phyloP scores from a whole-genome alignment of 2,888 invertebrate genomes.

The Dicyrtoma fusca region DNA sequence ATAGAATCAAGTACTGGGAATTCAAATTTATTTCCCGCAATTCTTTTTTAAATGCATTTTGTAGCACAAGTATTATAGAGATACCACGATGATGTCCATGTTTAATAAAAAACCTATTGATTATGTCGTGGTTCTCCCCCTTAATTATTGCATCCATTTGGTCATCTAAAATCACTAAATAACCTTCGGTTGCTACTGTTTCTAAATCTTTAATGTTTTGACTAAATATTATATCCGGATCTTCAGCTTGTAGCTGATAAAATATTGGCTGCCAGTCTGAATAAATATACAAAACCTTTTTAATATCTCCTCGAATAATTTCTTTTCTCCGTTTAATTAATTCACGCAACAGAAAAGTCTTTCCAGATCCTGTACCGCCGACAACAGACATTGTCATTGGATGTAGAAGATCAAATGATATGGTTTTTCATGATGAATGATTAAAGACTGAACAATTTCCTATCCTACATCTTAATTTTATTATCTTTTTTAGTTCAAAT shows the following conservation, averaged over 20 bases:
- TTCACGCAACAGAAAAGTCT: not conserved
- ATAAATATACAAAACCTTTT: slow-evolving; percentile 24
- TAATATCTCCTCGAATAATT: not conserved
- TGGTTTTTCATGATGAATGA: no score
- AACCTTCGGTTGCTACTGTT: not conserved
- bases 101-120: slow-evolving; percentile 14
- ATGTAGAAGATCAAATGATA: slow-evolving; percentile 6
- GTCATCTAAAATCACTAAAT: slow-evolving; percentile 18
- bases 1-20: not conserved
- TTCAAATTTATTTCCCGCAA: slow-evolving; percentile 7
- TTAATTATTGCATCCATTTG: not conserved
- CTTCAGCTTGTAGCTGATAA: not conserved
- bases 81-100: not conserved
- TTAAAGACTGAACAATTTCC: no score
- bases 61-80: slow-evolving; percentile 10
- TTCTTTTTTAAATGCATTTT: slow-evolving; percentile 10
- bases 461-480: no score
- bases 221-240: slow-evolving; percentile 1
- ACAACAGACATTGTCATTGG: slow-evolving; percentile 7
- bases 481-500: no score
- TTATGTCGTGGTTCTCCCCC: slow-evolving; percentile 4
- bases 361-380: not conserved
- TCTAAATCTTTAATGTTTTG: slow-evolving; percentile 8
- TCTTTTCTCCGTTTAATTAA: slow-evolving; percentile 6
- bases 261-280: slow-evolving; percentile 10